phyloP scores from a whole-genome alignment of 2,888 invertebrate genomes.

The Baronia brevicornis region DNA sequence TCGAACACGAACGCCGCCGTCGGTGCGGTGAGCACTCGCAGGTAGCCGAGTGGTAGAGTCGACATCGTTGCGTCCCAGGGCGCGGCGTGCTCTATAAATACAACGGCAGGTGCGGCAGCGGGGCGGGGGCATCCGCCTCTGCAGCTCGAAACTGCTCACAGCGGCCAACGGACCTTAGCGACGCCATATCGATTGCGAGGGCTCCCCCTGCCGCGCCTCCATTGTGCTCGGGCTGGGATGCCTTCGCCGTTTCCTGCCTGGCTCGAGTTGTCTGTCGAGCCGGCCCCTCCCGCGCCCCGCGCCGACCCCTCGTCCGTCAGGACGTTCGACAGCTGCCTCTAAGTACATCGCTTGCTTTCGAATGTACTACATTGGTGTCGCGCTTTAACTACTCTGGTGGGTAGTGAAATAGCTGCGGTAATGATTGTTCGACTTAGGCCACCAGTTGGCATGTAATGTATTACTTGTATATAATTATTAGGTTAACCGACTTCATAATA shows the following conservation, averaged over 20 bases:
- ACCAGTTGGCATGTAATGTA: no score
- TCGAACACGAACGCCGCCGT: conserved; percentile 1
- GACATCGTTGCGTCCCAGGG: conserved; percentile 69
- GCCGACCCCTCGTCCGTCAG: conserved; percentile 35
- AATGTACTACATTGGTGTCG: conserved; percentile 14
- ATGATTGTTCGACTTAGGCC: no score
- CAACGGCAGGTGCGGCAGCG: conserved; percentile 65
- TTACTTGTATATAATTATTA: no score
- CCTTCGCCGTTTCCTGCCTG: conserved; percentile 71
- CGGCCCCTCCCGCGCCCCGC: conserved; percentile 31
- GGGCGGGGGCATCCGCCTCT: conserved; percentile 67
- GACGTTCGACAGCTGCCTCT: conserved; percentile 60
- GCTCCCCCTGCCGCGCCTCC: conserved; percentile 73
- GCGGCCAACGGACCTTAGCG: conserved; percentile 76
- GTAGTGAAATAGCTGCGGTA: no score
- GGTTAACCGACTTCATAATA: no score
- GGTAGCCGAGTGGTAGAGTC: conserved; percentile 39
- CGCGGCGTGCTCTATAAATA: conserved; percentile 68
- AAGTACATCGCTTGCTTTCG: conserved; percentile 30
- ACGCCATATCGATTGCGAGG: conserved; percentile 76
- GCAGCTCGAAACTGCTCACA: conserved; percentile 70
- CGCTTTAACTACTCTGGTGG: conserved; percentile 4
- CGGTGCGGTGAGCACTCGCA: conserved; percentile 31
- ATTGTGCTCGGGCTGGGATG: conserved; percentile 70
- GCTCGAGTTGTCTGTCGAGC: conserved; percentile 48